phyloP scores from a whole-genome alignment of 2,797 vertebrate genomes.

The Brachyalestes nurse region DNA sequence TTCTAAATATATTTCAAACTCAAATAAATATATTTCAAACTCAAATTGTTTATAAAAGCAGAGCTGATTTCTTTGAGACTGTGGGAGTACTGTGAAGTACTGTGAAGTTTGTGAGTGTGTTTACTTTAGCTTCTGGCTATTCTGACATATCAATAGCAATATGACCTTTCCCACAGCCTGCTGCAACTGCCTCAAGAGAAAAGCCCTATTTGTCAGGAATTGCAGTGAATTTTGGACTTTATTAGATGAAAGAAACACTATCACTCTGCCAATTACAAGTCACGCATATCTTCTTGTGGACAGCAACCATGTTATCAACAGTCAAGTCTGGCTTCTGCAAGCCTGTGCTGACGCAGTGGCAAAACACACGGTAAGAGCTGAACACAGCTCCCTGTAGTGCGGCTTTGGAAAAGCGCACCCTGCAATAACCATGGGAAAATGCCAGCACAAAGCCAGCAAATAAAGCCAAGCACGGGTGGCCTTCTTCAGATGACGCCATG shows the following conservation, averaged over 20 bases:
- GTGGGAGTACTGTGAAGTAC: conserved; percentile 11
- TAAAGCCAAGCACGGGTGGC: conserved; percentile 62
- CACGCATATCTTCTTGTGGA: conserved; percentile 37
- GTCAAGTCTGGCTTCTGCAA: conserved; percentile 39
- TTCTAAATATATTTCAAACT: conserved; percentile 1
- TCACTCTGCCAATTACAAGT: conserved; percentile 51
- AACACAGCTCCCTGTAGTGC: conserved; percentile 56
- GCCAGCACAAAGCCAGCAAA: conserved; percentile 70
- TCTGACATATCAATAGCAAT: conserved; percentile 54
- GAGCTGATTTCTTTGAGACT: conserved; percentile 7
- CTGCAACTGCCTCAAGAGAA: conserved; percentile 28
- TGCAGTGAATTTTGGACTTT: conserved; percentile 53
- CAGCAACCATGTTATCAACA: conserved; percentile 50
- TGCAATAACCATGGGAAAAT: conserved; percentile 70
- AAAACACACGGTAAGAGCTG: conserved; percentile 38
- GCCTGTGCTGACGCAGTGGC: conserved; percentile 39
- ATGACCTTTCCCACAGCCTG: conserved; percentile 59
- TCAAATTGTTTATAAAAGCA: conserved; percentile 3
- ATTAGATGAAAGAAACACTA: conserved; percentile 48
- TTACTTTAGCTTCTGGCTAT: conserved; percentile 55
- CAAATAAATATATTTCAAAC: conserved; percentile 9
- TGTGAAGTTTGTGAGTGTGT: conserved; percentile 26
- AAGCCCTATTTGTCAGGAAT: conserved; percentile 40
- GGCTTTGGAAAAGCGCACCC: conserved; percentile 65
- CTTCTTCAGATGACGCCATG: conserved; percentile 64